A percentile compares a stretch with the other conserved stretches of the same genome.
phyloP scores from a whole-genome alignment of 1,140 invertebrate species.

The Halictus rubicundus region DNA sequence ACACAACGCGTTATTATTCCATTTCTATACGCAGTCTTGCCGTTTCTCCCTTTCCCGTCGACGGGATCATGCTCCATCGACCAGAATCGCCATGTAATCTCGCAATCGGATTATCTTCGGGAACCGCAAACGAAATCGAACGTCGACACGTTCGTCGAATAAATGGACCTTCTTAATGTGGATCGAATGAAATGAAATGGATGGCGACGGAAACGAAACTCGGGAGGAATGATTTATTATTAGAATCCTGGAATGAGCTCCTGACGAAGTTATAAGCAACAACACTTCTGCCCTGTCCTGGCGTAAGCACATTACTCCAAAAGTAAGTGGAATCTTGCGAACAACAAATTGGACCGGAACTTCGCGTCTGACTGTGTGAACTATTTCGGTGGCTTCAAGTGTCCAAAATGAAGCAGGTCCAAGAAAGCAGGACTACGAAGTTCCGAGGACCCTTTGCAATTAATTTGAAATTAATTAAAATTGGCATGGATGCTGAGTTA shows the following conservation, averaged over 20 bases:
- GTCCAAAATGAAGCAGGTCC: too few relatives aligned
- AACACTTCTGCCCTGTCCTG: too few relatives aligned
- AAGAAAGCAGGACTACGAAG: too few relatives aligned
- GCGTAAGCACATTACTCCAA: too few relatives aligned
- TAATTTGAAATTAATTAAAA: too few relatives aligned
- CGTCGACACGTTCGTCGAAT: background rate
- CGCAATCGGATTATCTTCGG: slow-evolving; percentile 57
- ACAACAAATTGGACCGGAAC: too few relatives aligned
- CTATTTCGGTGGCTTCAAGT: too few relatives aligned
- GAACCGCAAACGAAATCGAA: slow-evolving; percentile 33
- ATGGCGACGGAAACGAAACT: background rate
- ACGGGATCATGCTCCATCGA: slow-evolving; percentile 27
- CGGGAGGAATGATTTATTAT: background rate
- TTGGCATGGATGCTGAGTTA: too few relatives aligned
- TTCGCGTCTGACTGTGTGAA: too few relatives aligned
- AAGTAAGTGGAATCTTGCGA: too few relatives aligned
- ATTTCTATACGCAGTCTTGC: slow-evolving; percentile 56
- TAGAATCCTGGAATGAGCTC: background rate
- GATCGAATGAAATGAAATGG: background rate
- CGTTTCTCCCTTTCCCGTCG: slow-evolving; percentile 26
- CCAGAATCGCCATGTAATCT: slow-evolving; percentile 50
- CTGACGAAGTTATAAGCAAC: too few relatives aligned
- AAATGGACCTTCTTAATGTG: slow-evolving; percentile 4
- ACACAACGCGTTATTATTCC: slow-evolving; percentile 65
- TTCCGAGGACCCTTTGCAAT: too few relatives aligned